A percentile compares a stretch with the other conserved stretches of the same genome.
Evolutionary conservation across 2,113 vertebrate species (phyloP).

Genomic region (Rhinolophus ferrumequinum): DNA sequence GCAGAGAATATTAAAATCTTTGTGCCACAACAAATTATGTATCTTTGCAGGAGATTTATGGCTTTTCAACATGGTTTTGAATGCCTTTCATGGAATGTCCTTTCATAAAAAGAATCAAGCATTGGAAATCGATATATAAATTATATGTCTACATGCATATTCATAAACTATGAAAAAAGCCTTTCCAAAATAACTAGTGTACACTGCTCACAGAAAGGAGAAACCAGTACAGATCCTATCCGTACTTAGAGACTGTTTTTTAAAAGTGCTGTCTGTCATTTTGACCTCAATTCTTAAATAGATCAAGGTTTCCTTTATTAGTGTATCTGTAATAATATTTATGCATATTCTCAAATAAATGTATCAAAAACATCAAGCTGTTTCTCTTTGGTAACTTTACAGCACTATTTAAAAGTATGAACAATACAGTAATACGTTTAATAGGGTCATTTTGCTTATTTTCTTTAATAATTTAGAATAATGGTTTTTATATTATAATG

Average conservation of each 20-base stretch:
- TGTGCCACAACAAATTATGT: neutral
- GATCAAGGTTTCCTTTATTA: slow-evolving; percentile 49
- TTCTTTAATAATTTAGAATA: slow-evolving; percentile 40
- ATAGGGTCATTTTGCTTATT: neutral
- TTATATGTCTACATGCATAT: neutral
- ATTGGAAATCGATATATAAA: neutral
- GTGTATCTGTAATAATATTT: slow-evolving; percentile 5
- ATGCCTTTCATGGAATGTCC: neutral
- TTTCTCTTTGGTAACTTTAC: neutral
- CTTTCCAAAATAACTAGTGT: neutral
- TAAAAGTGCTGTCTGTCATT: neutral
- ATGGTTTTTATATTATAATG: slow-evolving; percentile 9
- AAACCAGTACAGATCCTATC: neutral
- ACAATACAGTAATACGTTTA: neutral
- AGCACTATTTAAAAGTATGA: slow-evolving; percentile 28
- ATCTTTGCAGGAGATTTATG: slow-evolving; percentile 19
- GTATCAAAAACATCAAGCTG: neutral
- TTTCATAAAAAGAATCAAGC: neutral
- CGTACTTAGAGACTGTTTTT: slow-evolving; percentile 8
- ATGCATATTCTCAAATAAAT: neutral
- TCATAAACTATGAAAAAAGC: neutral
- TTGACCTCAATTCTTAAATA: slow-evolving; percentile 28
- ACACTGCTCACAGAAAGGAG: neutral
- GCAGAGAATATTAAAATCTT: slow-evolving; percentile 31
- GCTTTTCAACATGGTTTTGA: neutral